Percentiles rank a stretch among this genome's conserved stretches.
Conservation (phyloP, 2,113 vertebrate species). For the Cryptotis parvus region DNA sequence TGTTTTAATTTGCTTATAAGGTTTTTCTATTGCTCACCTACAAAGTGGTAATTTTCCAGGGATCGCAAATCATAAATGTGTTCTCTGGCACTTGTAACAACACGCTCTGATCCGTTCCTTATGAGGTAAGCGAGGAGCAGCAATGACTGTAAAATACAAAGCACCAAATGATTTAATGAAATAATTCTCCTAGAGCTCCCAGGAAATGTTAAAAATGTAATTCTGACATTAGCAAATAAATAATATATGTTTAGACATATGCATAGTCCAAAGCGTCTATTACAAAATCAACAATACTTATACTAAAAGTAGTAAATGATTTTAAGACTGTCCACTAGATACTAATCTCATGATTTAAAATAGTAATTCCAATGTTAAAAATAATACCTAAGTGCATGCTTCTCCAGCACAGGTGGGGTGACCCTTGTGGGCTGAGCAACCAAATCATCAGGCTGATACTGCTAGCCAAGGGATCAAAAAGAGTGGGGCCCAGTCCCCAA, state of each 20-base stretch:
- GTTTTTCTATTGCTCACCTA: slow-evolving; percentile 95
- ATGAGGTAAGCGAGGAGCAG: slow-evolving; percentile 98
- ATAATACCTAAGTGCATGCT: slow-evolving; percentile 2
- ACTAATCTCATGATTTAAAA: too few species aligned
- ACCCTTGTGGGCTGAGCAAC: too few species aligned
- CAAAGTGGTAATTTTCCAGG: slow-evolving; percentile 98
- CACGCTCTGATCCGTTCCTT: slow-evolving; percentile 98
- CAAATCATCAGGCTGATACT: too few species aligned
- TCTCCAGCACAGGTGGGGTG: too few species aligned
- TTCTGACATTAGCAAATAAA: slow-evolving; percentile 57
- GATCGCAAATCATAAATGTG: slow-evolving; percentile 99
- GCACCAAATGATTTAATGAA: slow-evolving; percentile 87
- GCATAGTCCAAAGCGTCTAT: background rate
- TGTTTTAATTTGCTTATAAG: slow-evolving; percentile 93
- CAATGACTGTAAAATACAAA: slow-evolving; percentile 93
- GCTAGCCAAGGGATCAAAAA: too few species aligned
- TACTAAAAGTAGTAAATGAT: slow-evolving; percentile 36
- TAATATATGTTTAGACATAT: slow-evolving; percentile 4
- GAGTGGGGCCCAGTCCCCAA: too few species aligned
- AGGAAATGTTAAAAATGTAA: slow-evolving; percentile 57
- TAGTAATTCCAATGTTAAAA: slow-evolving; percentile 15
- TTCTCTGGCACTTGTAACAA: slow-evolving; percentile 99
- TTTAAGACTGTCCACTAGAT: background rate
- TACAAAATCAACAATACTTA: slow-evolving; percentile 40
- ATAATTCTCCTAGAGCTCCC: slow-evolving; percentile 76